These are phyloP conservation scores for Stercorarius parasiticus DNA, from an alignment of 2,113 vertebrate species.

Conservation along the genomic window DNA sequence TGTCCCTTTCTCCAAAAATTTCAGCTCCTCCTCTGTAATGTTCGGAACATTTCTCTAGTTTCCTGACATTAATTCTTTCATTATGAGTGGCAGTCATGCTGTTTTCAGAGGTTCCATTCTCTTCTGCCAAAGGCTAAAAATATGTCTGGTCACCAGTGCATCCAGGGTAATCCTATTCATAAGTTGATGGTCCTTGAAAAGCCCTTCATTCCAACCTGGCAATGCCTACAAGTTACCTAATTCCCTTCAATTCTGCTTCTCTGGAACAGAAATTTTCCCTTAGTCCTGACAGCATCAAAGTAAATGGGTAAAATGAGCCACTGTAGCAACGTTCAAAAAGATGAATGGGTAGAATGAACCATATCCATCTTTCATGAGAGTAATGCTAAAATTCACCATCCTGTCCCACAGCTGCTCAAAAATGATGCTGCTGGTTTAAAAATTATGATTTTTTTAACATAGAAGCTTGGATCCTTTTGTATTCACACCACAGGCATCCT, in stretches of 20 bases:
- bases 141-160: constrained; percentile 45
- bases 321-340: neutral
- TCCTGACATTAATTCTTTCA: neutral
- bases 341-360: neutral
- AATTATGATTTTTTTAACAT: neutral
- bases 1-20: neutral
- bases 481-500: neutral
- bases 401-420: neutral
- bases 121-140: constrained; percentile 39
- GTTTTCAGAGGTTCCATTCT: neutral
- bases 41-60: neutral
- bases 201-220: constrained; percentile 29
- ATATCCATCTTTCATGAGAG: neutral
- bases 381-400: neutral
- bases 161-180: constrained; percentile 46
- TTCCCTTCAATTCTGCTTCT: neutral
- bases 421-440: neutral
- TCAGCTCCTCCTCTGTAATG: neutral
- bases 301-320: neutral
- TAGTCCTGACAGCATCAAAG: neutral
- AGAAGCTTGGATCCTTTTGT: neutral
- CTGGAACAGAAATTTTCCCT: neutral
- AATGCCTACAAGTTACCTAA: neutral
- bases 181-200: constrained; percentile 29
- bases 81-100: neutral